These are phyloP conservation scores for Sylvietta virens DNA, from an alignment of 2,113 vertebrate genomes.

Conservation along the genomic window DNA sequence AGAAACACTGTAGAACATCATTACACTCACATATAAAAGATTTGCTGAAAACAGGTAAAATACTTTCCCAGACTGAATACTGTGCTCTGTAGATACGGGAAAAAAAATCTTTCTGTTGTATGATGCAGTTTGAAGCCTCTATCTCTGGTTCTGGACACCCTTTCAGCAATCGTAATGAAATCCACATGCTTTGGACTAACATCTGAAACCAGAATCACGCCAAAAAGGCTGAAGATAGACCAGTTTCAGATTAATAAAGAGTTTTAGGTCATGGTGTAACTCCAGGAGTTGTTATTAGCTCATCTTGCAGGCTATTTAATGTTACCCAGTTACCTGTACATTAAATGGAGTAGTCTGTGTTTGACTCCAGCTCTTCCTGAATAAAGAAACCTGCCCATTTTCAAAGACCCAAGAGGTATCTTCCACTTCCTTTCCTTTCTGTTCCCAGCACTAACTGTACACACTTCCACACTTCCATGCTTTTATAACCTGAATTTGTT, in stretches of 20 bases:
- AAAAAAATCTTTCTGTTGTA: background rate
- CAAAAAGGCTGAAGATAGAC: constrained; percentile 5
- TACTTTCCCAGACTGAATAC: background rate
- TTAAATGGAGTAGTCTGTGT: background rate
- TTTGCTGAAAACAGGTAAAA: background rate
- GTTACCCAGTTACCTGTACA: background rate
- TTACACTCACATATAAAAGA: background rate
- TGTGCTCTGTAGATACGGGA: background rate
- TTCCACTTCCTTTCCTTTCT: background rate
- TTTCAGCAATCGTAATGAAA: background rate
- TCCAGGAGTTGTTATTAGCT: constrained; percentile 23
- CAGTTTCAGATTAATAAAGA: constrained; percentile 15
- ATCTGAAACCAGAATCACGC: background rate
- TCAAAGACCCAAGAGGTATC: background rate
- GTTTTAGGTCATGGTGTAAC: background rate
- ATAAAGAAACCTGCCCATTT: background rate
- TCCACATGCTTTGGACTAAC: background rate
- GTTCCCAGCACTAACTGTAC: background rate
- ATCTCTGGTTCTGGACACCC: background rate
- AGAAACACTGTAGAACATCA: background rate
- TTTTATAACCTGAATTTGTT: background rate
- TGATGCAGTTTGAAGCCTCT: background rate
- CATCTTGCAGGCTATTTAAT: background rate
- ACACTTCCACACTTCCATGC: background rate
- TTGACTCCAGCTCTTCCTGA: background rate